Conservation (phyloP, 2,797 vertebrate species). For the Melanogrammus aeglefinus region DNA sequence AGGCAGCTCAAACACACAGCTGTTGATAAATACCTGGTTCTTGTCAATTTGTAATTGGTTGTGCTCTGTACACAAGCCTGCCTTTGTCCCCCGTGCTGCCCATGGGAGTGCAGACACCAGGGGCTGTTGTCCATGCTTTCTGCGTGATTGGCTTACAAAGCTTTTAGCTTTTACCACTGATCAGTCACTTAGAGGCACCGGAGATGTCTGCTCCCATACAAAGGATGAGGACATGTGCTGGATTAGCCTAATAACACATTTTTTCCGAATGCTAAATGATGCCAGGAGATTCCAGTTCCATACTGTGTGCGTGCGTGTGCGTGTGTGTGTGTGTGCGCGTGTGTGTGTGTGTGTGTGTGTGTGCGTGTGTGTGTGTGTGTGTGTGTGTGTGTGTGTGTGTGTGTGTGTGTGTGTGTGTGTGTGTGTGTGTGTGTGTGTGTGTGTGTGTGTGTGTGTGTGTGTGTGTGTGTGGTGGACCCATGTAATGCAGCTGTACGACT, state of each 20-base stretch:
- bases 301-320: not conserved
- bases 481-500: not conserved
- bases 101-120: not conserved
- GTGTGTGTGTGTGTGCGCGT: too few relatives aligned
- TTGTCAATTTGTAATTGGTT: not conserved
- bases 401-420: too few relatives aligned
- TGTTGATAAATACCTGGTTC: slow-evolving; percentile 4
- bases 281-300: not conserved
- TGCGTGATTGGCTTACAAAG: slow-evolving; percentile 22
- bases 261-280: not conserved
- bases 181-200: slow-evolving; percentile 18
- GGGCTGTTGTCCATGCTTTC: not conserved
- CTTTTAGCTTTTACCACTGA: slow-evolving; percentile 41
- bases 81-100: not conserved
- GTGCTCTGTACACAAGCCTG: not conserved
- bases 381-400: too few relatives aligned
- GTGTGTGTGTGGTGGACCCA: not conserved
- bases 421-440: too few relatives aligned
- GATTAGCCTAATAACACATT: not conserved
- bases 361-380: too few relatives aligned
- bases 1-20: not conserved
- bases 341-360: too few relatives aligned
- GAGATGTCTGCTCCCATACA: not conserved
- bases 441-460: too few relatives aligned
- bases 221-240: not conserved